phyloP scores from a whole-genome alignment of 2,888 invertebrate genomes.

The Eupithecia abbreviata region DNA sequence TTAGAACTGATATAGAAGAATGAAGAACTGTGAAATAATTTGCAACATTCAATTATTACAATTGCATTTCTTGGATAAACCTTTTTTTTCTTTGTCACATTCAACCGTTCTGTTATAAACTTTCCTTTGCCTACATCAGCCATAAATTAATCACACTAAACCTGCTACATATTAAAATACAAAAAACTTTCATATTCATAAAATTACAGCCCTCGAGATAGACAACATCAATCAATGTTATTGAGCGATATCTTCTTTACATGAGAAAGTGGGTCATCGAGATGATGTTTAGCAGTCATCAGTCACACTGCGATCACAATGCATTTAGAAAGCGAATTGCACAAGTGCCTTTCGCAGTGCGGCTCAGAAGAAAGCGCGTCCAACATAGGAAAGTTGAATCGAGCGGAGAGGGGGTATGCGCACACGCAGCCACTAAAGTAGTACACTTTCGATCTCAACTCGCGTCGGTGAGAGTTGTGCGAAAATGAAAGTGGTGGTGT shows the following conservation, averaged over 20 bases:
- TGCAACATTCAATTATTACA: too few relatives aligned
- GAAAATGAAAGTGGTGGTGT: slow-evolving; percentile 85
- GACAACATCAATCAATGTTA: slow-evolving; percentile 51
- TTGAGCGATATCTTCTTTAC: slow-evolving; percentile 48
- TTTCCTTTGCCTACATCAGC: background rate
- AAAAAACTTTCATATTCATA: slow-evolving; percentile 44
- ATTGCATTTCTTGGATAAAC: background rate
- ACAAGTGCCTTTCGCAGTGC: slow-evolving; percentile 65
- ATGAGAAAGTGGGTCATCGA: slow-evolving; percentile 69
- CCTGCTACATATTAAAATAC: background rate
- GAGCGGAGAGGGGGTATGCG: slow-evolving; percentile 65
- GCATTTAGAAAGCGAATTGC: slow-evolving; percentile 83
- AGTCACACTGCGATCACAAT: slow-evolving; percentile 77
- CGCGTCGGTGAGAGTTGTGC: slow-evolving; percentile 82
- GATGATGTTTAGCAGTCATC: slow-evolving; percentile 70
- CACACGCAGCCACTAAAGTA: slow-evolving; percentile 79
- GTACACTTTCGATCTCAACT: slow-evolving; percentile 82
- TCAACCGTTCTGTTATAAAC: background rate
- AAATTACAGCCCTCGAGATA: slow-evolving; percentile 40
- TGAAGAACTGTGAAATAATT: too few relatives aligned
- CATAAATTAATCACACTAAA: background rate
- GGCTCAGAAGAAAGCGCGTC: slow-evolving; percentile 79
- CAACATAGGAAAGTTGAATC: slow-evolving; percentile 76
- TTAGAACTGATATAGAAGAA: background rate
- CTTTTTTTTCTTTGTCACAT: background rate